These are phyloP conservation scores for Crotalus tigris DNA, from an alignment of 2,113 vertebrate species.

Conservation along the genomic window DNA sequence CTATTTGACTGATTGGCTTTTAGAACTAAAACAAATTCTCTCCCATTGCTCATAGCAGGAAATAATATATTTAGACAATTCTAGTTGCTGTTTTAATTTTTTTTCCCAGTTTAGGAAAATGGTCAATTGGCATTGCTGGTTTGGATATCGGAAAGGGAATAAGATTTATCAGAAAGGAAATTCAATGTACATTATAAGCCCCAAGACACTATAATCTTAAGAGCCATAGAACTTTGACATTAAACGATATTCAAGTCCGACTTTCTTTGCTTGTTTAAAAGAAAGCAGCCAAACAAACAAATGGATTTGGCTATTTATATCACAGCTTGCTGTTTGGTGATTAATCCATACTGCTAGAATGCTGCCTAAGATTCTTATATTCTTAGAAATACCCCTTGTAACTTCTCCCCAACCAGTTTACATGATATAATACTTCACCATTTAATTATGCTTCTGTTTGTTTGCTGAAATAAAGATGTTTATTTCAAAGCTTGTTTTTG, in stretches of 20 bases:
- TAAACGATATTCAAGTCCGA: not conserved
- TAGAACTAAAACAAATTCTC: not conserved
- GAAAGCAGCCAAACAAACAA: not conserved
- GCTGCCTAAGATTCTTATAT: not conserved
- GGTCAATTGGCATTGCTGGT: not conserved
- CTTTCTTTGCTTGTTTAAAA: not conserved
- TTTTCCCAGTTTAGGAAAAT: not conserved
- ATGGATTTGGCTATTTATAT: not conserved
- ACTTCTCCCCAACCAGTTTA: not conserved
- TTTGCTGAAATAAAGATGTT: constrained; percentile 34
- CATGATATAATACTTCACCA: not conserved
- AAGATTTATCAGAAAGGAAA: not conserved
- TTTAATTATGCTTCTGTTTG: not conserved
- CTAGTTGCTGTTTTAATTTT: not conserved
- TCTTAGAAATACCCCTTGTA: not conserved
- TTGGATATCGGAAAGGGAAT: not conserved
- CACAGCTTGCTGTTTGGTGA: not conserved
- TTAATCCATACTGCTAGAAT: not conserved
- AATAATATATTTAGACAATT: not conserved
- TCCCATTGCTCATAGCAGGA: not conserved
- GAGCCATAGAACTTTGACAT: not conserved
- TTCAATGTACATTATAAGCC: not conserved
- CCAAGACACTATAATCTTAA: not conserved
- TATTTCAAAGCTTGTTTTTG: constrained; percentile 29
- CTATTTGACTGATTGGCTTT: not conserved